phyloP scores from a whole-genome alignment of 2,113 vertebrate species.

The Electrona antarctica region DNA sequence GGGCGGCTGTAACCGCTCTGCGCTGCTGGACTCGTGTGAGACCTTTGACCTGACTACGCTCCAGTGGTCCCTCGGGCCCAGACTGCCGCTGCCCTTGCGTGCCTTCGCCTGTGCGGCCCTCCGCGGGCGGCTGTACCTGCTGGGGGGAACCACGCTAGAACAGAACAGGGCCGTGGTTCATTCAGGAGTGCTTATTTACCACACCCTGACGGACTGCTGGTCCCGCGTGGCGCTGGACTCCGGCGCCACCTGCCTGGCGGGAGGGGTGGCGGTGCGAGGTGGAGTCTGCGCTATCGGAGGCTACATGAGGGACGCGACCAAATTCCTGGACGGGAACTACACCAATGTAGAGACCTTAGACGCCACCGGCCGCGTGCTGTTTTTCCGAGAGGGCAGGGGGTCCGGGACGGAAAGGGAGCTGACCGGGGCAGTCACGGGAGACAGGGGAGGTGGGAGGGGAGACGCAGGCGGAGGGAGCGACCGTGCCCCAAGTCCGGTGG shows the following conservation, averaged over 20 bases:
- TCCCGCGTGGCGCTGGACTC: slow-evolving; percentile 80
- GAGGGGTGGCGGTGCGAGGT: slow-evolving; percentile 81
- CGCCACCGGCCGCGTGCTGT: slow-evolving; percentile 81
- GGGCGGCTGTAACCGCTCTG: slow-evolving; percentile 79
- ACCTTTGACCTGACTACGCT: slow-evolving; percentile 69
- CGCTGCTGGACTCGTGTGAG: slow-evolving; percentile 76
- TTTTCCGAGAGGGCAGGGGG: slow-evolving; percentile 80
- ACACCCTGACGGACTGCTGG: slow-evolving; percentile 80
- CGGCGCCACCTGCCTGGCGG: slow-evolving; percentile 80
- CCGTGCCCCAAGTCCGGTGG: slow-evolving; percentile 77
- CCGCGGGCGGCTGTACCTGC: slow-evolving; percentile 79
- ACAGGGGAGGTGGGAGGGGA: slow-evolving; percentile 62
- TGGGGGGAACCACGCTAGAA: slow-evolving; percentile 82
- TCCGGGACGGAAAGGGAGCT: slow-evolving; percentile 74
- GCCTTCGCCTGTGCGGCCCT: slow-evolving; percentile 78
- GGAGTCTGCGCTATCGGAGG: slow-evolving; percentile 84
- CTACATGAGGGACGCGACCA: slow-evolving; percentile 81
- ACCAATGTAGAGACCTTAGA: slow-evolving; percentile 81
- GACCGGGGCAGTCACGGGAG: slow-evolving; percentile 56
- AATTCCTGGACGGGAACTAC: slow-evolving; percentile 79
- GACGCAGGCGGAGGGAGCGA: slow-evolving; percentile 70
- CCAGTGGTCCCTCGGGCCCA: slow-evolving; percentile 52
- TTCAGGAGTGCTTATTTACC: slow-evolving; percentile 83
- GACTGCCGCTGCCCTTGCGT: slow-evolving; percentile 65
- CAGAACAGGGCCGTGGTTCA: slow-evolving; percentile 81